Evolutionary conservation across 2,888 invertebrate species (phyloP).

Genomic region (Spatulosminthurus flaviceps): DNA sequence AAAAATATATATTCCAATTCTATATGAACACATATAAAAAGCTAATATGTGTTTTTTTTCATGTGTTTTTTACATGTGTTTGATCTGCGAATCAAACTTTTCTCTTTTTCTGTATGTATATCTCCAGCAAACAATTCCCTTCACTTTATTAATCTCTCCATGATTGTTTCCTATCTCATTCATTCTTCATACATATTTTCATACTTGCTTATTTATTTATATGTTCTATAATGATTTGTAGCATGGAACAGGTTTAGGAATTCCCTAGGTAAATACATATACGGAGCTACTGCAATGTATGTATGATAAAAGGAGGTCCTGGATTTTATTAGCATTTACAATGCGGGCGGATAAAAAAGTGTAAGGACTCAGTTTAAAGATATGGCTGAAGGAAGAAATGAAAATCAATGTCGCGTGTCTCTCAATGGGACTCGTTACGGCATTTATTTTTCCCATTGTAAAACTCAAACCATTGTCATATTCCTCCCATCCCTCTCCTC

Average conservation of each 20-base stretch:
- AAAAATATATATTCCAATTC: background rate
- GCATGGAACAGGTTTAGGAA: too few relatives aligned
- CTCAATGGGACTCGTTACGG: constrained; percentile 59
- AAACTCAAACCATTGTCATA: constrained; percentile 10
- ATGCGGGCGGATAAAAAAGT: background rate
- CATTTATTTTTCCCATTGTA: constrained; percentile 52
- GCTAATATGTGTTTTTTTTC: too few relatives aligned
- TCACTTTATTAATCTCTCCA: too few relatives aligned
- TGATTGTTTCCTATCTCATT: too few relatives aligned
- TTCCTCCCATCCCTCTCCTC: background rate
- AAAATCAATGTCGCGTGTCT: constrained; percentile 56
- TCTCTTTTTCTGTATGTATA: background rate
- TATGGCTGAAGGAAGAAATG: constrained; percentile 24
- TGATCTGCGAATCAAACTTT: background rate
- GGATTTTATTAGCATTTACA: too few relatives aligned
- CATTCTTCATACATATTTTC: too few relatives aligned
- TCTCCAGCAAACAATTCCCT: too few relatives aligned
- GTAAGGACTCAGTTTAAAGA: background rate
- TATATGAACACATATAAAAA: too few relatives aligned
- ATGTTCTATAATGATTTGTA: background rate
- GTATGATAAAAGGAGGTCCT: too few relatives aligned
- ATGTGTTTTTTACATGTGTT: background rate
- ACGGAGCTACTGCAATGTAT: too few relatives aligned
- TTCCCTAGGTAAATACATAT: too few relatives aligned
- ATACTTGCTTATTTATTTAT: background rate